phyloP scores from a whole-genome alignment of 2,888 invertebrate genomes.

The Spatulosminthurus flaviceps region DNA sequence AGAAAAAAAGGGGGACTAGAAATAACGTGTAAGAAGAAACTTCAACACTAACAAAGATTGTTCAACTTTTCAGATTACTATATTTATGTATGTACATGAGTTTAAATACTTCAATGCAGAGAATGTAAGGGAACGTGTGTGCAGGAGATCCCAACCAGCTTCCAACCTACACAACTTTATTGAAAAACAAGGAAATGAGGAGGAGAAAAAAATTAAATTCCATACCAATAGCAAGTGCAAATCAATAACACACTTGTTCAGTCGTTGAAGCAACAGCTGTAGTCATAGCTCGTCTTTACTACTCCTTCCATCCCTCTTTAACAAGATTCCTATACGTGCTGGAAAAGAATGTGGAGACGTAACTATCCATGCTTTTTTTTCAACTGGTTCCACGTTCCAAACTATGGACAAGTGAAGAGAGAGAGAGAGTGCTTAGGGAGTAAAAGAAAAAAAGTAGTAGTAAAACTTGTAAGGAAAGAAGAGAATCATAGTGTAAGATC shows the following conservation, averaged over 20 bases:
- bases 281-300: not conserved
- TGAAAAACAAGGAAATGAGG: slow-evolving; percentile 38
- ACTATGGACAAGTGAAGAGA: no score
- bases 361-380: not conserved
- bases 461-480: not conserved
- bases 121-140: not conserved
- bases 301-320: not conserved
- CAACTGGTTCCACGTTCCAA: not conserved
- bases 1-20: not conserved
- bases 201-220: slow-evolving; percentile 36
- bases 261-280: slow-evolving; percentile 43
- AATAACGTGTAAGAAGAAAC: not conserved
- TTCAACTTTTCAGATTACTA: no score
- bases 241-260: slow-evolving; percentile 42
- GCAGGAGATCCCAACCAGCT: not conserved
- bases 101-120: no score
- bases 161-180: slow-evolving; percentile 19
- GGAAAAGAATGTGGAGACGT: slow-evolving; percentile 6
- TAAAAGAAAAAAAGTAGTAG: no score
- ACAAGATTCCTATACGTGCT: slow-evolving; percentile 19
- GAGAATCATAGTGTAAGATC: not conserved
- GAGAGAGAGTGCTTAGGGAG: no score
- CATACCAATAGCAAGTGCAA: slow-evolving; percentile 29
- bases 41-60: no score
- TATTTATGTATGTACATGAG: no score